These are phyloP conservation scores for Otolemur garnettii DNA, from an alignment of 2,113 vertebrate species.

Conservation along the genomic window DNA sequence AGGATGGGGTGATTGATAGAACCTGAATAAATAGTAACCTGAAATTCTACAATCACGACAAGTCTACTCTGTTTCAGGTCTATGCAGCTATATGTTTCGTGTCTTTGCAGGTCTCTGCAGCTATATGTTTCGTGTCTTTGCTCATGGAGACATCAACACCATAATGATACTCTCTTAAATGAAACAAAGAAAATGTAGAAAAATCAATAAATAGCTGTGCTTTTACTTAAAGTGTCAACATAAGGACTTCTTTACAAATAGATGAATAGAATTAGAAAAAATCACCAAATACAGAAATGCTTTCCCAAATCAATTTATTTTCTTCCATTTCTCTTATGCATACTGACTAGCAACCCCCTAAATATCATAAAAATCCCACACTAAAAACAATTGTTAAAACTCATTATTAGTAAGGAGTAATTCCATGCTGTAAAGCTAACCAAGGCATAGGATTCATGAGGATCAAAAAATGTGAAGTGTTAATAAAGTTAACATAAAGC, in stretches of 20 bases:
- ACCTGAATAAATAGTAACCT: background rate
- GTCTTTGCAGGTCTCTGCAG: background rate
- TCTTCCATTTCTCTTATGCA: background rate
- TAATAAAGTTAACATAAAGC: background rate
- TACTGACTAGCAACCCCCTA: background rate
- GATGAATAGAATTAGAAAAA: background rate
- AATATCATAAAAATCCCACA: background rate
- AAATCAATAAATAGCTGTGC: background rate
- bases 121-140: too few species aligned
- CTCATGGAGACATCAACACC: background rate
- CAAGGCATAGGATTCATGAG: background rate
- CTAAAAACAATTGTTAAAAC: background rate
- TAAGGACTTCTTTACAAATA: background rate
- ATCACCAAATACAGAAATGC: background rate
- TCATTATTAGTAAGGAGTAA: background rate
- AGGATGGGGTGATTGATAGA: background rate
- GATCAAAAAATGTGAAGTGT: background rate
- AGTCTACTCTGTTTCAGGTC: background rate
- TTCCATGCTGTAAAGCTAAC: background rate
- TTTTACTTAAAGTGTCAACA: constrained; percentile 55
- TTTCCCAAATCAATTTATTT: constrained; percentile 48
- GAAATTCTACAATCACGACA: background rate
- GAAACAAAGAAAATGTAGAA: background rate
- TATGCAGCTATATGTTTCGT: background rate
- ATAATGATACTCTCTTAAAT: background rate